Evolutionary conservation across 2,888 invertebrate genomes (phyloP).

Genomic region (Protonemura montana): DNA sequence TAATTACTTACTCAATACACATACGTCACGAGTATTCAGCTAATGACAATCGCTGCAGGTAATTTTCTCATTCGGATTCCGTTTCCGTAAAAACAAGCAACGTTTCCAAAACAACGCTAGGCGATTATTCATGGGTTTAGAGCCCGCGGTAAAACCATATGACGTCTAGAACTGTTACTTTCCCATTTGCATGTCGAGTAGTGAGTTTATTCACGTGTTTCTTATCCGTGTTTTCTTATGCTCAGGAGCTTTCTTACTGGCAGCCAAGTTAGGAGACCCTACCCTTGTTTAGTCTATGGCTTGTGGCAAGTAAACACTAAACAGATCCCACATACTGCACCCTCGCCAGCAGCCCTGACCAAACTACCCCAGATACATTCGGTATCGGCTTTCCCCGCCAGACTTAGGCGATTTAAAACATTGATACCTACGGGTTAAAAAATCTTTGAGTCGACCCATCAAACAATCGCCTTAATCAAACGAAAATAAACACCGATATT

Average conservation of each 20-base stretch:
- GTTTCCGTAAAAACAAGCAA: not conserved
- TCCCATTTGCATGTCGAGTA: not conserved
- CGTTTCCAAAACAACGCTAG: not conserved
- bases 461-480: not conserved
- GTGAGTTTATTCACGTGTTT: not conserved
- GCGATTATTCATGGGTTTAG: not conserved
- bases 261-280: not conserved
- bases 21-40: not conserved
- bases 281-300: not conserved
- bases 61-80: not conserved
- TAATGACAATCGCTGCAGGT: not conserved
- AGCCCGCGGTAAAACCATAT: not conserved
- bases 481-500: not conserved
- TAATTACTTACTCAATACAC: not conserved
- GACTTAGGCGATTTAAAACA: not conserved
- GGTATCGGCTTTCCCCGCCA: not conserved
- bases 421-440: not conserved
- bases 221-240: not conserved
- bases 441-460: not conserved
- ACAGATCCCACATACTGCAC: not conserved
- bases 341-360: not conserved
- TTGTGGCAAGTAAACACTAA: not conserved
- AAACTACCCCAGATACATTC: not conserved
- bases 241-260: not conserved
- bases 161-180: not conserved